Conservation (phyloP, 2,888 invertebrate genomes). For the Cremastinae sp. region DNA sequence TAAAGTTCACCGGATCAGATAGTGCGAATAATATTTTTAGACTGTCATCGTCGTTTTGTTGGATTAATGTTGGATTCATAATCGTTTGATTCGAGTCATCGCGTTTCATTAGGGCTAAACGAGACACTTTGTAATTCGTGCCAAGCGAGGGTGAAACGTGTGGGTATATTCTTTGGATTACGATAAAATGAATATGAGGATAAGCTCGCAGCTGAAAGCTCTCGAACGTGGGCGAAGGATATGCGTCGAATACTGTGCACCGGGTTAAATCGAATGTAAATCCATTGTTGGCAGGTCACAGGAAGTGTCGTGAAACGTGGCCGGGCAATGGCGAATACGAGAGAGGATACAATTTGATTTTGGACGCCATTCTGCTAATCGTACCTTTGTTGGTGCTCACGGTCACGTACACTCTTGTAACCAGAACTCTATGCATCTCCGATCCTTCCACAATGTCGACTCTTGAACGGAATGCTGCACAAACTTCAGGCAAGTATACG, state of each 20-base stretch:
- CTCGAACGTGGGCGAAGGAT: too few relatives aligned
- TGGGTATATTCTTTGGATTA: too few relatives aligned
- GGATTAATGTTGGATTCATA: too few relatives aligned
- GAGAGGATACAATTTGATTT: constrained; percentile 84
- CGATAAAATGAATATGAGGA: too few relatives aligned
- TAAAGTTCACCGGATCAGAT: too few relatives aligned
- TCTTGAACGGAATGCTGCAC: constrained; percentile 46
- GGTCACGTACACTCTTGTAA: constrained; percentile 84
- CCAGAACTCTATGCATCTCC: constrained; percentile 81
- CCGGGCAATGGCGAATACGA: constrained; percentile 81
- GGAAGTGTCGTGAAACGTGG: constrained; percentile 85
- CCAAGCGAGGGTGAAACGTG: too few relatives aligned
- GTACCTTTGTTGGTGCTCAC: constrained; percentile 85
- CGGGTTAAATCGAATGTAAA: background rate
- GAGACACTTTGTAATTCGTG: too few relatives aligned
- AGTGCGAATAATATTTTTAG: too few relatives aligned
- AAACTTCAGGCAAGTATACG: constrained; percentile 50
- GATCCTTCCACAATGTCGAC: constrained; percentile 61
- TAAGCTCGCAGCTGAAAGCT: too few relatives aligned
- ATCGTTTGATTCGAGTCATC: too few relatives aligned
- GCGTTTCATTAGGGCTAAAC: too few relatives aligned
- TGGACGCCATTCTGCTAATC: constrained; percentile 85
- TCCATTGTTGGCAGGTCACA: constrained; percentile 81
- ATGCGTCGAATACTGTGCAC: background rate
- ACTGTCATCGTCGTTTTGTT: too few relatives aligned